Evolutionary conservation across 2,113 vertebrate genomes (phyloP), one percentile per base, ranked within the genome.

Genomic region (Archocentrus centrarchus): DNA sequence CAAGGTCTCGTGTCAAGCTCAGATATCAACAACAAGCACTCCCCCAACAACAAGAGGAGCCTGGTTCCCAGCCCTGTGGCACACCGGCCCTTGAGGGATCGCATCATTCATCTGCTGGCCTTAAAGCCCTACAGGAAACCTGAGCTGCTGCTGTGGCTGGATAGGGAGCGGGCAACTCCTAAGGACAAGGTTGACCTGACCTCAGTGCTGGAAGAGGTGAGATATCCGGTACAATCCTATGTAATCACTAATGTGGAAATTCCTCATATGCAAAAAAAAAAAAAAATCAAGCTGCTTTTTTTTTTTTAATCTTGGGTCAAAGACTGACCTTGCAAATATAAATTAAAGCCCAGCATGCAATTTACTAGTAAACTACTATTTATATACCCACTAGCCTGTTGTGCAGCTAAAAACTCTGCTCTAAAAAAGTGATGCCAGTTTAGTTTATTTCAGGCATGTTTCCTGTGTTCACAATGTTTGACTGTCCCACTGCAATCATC

Each of bases 191-290:
- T 91, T 81, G 95, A 95, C 77, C 87, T 97, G 86, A 95, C 92
- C 79, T 73, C 89, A n/a, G 88, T 92, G 1, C 91, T 96, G 61
- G 96, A 96, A 14, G 95, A 97, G 96, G 97, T 97, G 90, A 93
- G 94, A 81, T 77, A 68, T 73, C 66, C 70, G 83, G 14, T 60
- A 75, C 57, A 80, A 30, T 76, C 37, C 70, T 59, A 14, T 22
- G 59, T 37, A 77, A 68, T 82, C 68, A 87, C 62, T 30, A 18
- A 58, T 47, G 35, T 64, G 79, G 35, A 59, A 77, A 32, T 73
- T 9, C 24, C 32, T 79, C n/a, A 30, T 17, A 77, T 22, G 41
- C 24, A 70, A 14, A 14, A 80, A 37, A 77, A 60, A 39, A 81
- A 53, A 32, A 22, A 50, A 70, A 70, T 47, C 44, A 30, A 27